Base-by-base conservation (phyloP, 2,888 invertebrate species). In the Drosophila niveifrons region DNA sequence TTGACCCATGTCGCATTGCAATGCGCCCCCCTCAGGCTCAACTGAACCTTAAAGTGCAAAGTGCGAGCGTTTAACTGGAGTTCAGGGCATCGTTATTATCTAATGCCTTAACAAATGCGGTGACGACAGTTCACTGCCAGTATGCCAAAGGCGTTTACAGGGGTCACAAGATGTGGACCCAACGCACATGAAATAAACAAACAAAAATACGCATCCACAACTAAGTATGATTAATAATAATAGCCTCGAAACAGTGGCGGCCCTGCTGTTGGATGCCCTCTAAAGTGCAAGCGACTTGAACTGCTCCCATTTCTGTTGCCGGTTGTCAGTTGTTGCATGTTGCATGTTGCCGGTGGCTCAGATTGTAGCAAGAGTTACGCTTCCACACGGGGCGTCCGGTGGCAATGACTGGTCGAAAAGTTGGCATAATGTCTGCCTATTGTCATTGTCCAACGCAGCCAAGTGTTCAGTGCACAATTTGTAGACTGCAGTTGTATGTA, bases 71-170 rank as follows among this genome's bases (percentile, higher is more conserved):
- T 56, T 59, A 65, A 47, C 57, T 78, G 62, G 28, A 70, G 59
- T 66, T 64, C 66, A 62, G 67, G 76, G 76, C 59, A 59, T 51
- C 59, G 57, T 51, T 46, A 63, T 88, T 82, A 79, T 71, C 77
- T 77, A 82, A 77, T 66, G 66, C 47, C 70, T 41, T 46, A 53
- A 56, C 59, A 36, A 78, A 71, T 65, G 56, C 53, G 68, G 66
- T 44, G 36, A n/a, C 46, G 34, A 39, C 62, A 70, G 86, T 84
- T 85, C 84, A 85, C 79, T 85, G 84, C 75, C 86, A 86, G 46
- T 64, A 58, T 55, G 78, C 70, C 86, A 83, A 61, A 71, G 65
- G 58, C 65, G 53, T 52, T 61, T 61, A 48, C 56, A 74, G 56
- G 58, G 66, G 67, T 9, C 57, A 50, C 47, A 59, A 62, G 66